phyloP scores from a whole-genome alignment of 1,140 invertebrate genomes.

The Penaeus japonicus region DNA sequence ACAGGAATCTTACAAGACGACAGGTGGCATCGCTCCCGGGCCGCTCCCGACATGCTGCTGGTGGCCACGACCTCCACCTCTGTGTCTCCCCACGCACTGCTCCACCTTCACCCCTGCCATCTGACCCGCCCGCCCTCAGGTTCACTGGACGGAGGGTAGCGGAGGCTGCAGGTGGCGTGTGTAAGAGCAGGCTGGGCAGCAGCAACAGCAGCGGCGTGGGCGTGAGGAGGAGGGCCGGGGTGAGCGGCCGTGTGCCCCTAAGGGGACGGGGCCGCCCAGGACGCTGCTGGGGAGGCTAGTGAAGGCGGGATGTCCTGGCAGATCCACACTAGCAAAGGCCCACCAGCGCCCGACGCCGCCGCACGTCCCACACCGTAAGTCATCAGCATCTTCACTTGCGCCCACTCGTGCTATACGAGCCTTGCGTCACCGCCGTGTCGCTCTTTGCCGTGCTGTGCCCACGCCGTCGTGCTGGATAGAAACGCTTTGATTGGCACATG shows the following conservation, averaged over 20 bases:
- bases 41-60: neutral
- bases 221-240: neutral
- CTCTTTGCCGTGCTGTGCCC: neutral
- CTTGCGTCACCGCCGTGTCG: neutral
- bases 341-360: neutral
- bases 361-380: constrained; percentile 23
- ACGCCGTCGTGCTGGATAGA: too few species aligned
- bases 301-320: neutral
- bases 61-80: constrained; percentile 39
- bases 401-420: neutral
- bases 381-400: neutral
- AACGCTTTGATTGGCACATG: too few species aligned
- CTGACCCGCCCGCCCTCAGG: constrained; percentile 18
- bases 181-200: neutral
- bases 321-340: neutral
- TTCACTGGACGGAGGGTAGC: constrained; percentile 17
- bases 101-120: neutral
- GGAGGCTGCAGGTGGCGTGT: neutral
- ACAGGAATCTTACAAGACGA: constrained; percentile 45
- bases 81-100: neutral
- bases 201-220: neutral
- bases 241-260: constrained; percentile 22
- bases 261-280: constrained; percentile 12
- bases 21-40: constrained; percentile 36
- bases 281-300: neutral